Evolutionary conservation across 1,140 invertebrate species (phyloP).

Genomic region (Lasaia peninsularis): DNA sequence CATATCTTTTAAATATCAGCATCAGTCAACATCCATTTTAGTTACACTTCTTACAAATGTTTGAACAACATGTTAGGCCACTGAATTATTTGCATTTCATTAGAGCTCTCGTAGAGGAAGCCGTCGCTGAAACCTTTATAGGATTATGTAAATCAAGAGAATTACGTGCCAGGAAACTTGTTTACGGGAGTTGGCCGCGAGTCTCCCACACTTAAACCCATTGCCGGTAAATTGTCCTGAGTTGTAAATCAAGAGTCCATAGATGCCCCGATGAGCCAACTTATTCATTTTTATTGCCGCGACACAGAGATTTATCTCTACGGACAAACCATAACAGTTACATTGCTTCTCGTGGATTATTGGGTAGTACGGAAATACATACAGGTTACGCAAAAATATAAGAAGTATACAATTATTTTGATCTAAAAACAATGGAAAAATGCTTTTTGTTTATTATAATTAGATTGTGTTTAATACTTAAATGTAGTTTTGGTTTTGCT

Average conservation of each 20-base stretch:
- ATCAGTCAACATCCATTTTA: too few species aligned
- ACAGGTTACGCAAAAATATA: too few species aligned
- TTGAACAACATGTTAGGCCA: too few species aligned
- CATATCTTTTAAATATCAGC: too few species aligned
- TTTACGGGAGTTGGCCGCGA: background rate
- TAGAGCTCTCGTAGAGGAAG: too few species aligned
- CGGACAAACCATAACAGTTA: background rate
- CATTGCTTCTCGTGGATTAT: background rate
- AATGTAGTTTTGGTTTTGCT: too few species aligned
- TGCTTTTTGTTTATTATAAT: too few species aligned
- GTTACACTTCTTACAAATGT: too few species aligned
- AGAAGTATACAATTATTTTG: too few species aligned
- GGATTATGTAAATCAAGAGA: background rate
- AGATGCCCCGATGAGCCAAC: slow-evolving; percentile 16
- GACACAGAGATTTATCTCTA: slow-evolving; percentile 13
- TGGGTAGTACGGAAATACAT: background rate
- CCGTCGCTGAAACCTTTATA: background rate
- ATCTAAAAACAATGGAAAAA: too few species aligned
- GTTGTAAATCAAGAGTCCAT: slow-evolving; percentile 15
- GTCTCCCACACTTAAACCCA: background rate
- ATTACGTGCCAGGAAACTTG: slow-evolving; percentile 7
- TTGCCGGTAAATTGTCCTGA: slow-evolving; percentile 15
- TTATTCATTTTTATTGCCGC: slow-evolving; percentile 25
- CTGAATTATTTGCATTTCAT: too few species aligned
- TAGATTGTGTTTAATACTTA: too few species aligned